phyloP scores from a whole-genome alignment of 2,888 invertebrate species.

The Eristalis arbustorum region DNA sequence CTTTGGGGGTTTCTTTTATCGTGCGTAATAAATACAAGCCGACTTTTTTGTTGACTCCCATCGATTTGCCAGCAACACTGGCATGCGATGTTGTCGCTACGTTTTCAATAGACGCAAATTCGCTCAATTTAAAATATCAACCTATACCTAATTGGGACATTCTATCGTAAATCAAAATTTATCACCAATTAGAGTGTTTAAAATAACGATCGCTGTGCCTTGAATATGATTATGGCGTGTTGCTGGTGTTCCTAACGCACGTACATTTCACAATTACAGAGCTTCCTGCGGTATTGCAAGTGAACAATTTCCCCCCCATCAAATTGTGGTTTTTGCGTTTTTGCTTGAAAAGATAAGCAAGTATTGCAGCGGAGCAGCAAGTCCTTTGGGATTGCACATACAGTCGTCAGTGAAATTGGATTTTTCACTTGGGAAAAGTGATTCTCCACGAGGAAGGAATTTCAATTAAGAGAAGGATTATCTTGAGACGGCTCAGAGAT shows the following conservation, averaged over 20 bases:
- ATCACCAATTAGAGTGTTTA: constrained; percentile 26
- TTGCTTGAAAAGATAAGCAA: background rate
- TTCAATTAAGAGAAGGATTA: constrained; percentile 45
- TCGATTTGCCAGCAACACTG: constrained; percentile 5
- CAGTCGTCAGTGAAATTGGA: background rate
- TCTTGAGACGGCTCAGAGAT: constrained; percentile 30
- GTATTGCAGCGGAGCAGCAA: background rate
- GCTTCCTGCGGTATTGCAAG: background rate
- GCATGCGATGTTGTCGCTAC: constrained; percentile 2
- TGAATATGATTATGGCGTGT: background rate
- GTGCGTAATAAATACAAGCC: constrained; percentile 55
- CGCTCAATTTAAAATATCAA: background rate
- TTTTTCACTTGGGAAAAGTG: background rate
- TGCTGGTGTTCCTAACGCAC: background rate
- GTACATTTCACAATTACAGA: background rate
- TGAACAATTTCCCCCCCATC: background rate
- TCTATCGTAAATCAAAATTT: constrained; percentile 40
- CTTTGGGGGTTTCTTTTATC: constrained; percentile 21
- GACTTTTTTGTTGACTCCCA: constrained; percentile 15
- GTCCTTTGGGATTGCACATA: background rate
- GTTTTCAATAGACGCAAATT: background rate
- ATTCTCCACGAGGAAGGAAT: background rate
- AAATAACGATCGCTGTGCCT: constrained; percentile 4
- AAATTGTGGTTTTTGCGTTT: background rate
- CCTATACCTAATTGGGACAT: constrained; percentile 13